These are phyloP conservation scores for Caenorhabditis japonica DNA, from an alignment of 2,888 invertebrate species.

Conservation along the genomic window DNA sequence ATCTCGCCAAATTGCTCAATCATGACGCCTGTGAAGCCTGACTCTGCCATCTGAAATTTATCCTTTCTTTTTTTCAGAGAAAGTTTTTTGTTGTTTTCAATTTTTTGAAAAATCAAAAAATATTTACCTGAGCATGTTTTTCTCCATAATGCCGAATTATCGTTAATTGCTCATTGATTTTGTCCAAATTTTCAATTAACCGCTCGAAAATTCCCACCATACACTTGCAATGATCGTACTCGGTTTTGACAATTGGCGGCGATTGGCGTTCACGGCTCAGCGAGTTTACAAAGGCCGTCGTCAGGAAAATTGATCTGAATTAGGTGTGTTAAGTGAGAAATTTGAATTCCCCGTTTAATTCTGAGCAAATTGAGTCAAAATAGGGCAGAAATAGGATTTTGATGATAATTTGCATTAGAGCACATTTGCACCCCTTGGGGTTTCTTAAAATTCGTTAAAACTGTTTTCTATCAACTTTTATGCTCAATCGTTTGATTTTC, in stretches of 20 bases:
- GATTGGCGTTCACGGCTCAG: slow-evolving; percentile 58
- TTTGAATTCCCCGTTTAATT: not conserved
- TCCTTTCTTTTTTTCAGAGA: not conserved
- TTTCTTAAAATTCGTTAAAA: too few species aligned
- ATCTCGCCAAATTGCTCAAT: slow-evolving; percentile 67
- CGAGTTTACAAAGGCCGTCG: slow-evolving; percentile 67
- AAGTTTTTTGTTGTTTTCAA: too few species aligned
- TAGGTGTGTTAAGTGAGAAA: not conserved
- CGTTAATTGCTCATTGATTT: slow-evolving; percentile 55
- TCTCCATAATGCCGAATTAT: slow-evolving; percentile 62
- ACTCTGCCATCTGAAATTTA: slow-evolving; percentile 60
- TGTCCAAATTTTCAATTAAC: slow-evolving; percentile 58
- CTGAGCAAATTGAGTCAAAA: too few species aligned
- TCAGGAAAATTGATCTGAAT: slow-evolving; percentile 64
- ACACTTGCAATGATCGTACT: slow-evolving; percentile 67
- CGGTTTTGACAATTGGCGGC: slow-evolving; percentile 63
- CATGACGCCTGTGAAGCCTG: slow-evolving; percentile 65
- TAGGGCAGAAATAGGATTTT: not conserved
- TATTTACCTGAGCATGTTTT: slow-evolving; percentile 63
- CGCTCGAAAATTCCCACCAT: slow-evolving; percentile 59
- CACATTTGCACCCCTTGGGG: too few species aligned
- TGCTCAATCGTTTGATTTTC: not conserved
- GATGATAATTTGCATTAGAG: not conserved
- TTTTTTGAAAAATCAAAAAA: not conserved
- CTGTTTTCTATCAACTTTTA: too few species aligned